Evolutionary conservation across 64 coral and sea anemone species (phyloP), one percentile per base, ranked within the genome.

Genomic region (Exaiptasia diaphana): DNA sequence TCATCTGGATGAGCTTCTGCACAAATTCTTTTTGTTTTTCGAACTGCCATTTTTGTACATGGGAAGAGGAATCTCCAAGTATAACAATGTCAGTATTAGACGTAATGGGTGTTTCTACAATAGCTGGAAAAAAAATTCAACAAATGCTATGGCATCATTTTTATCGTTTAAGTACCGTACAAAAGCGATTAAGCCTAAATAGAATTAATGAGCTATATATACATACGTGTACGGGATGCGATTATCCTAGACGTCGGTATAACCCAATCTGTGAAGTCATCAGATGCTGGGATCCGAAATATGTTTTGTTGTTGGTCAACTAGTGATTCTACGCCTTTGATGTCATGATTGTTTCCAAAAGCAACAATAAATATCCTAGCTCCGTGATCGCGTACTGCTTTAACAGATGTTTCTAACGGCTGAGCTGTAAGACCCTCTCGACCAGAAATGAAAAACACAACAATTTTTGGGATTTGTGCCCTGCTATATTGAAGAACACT

Each of bases 351-450:
- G 39, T 84, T 75, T 13, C 86, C 91, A 41, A 95, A 77, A 37
- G 80, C 56, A 42, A 95, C 53, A 2, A 95, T 74, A 80, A 89
- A 72, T 15, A 88, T 62, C 30, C 85, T 76, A 6, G 76, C 80
- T 41, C 87, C 75, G 49, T 56, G 50, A 12, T 89, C 77, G 57
- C 67, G 52, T 58, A 95, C 62, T 2, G 91, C 73, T 40, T 73
- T 70, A 22, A 88, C 67, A 27, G 74, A 72, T 15, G 30, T 12
- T 38, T 79, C 45, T 36, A 95, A 41, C 29, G 59, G 59, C 44
- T 68, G 59, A 40, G 74, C 28, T 18, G 63, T 33, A 38, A 54
- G 73, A n/a, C 59, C 68, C 33, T 89, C 79, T 64, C 68, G 80
- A 44, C 80, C 75, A 79, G 91, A 76, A 0, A 75, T 80, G 12